phyloP scores from a whole-genome alignment of 2,797 vertebrate species.

The Hydrocynus forskahlii region DNA sequence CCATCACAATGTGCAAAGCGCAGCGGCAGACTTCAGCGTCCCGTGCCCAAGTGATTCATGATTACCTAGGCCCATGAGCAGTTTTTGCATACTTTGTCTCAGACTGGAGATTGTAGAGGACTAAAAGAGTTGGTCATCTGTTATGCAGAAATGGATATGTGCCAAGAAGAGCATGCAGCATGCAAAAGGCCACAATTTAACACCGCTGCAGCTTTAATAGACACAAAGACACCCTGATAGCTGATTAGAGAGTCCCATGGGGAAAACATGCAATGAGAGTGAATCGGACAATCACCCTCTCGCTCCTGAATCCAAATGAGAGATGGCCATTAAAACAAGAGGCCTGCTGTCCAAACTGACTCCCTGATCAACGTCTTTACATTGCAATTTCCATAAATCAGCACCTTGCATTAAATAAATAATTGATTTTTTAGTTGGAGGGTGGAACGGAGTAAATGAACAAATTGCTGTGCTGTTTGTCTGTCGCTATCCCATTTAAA shows the following conservation, averaged over 20 bases:
- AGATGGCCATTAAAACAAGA: neutral
- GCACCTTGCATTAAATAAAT: slow-evolving; percentile 62
- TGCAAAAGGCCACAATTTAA: neutral
- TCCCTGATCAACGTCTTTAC: slow-evolving; percentile 21
- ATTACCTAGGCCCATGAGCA: neutral
- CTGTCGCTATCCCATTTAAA: slow-evolving; percentile 56
- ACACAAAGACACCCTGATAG: slow-evolving; percentile 5
- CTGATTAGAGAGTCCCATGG: slow-evolving; percentile 17
- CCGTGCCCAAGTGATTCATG: neutral
- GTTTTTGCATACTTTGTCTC: neutral
- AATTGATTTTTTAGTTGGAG: slow-evolving; percentile 51
- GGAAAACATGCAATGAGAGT: slow-evolving; percentile 8
- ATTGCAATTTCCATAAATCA: slow-evolving; percentile 61
- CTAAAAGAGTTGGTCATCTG: neutral
- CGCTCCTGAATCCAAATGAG: slow-evolving; percentile 15
- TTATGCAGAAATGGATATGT: slow-evolving; percentile 8
- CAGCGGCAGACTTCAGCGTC: slow-evolving; percentile 39
- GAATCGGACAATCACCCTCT: slow-evolving; percentile 12
- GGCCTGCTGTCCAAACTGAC: slow-evolving; percentile 4
- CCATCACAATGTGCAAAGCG: slow-evolving; percentile 17
- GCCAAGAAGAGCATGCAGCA: neutral
- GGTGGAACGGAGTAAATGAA: slow-evolving; percentile 57
- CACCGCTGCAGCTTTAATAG: neutral
- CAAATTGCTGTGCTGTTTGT: slow-evolving; percentile 53
- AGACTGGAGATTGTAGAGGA: neutral